phyloP scores from a whole-genome alignment of 2,888 invertebrate genomes.

The Callyntrura guangdongensis region DNA sequence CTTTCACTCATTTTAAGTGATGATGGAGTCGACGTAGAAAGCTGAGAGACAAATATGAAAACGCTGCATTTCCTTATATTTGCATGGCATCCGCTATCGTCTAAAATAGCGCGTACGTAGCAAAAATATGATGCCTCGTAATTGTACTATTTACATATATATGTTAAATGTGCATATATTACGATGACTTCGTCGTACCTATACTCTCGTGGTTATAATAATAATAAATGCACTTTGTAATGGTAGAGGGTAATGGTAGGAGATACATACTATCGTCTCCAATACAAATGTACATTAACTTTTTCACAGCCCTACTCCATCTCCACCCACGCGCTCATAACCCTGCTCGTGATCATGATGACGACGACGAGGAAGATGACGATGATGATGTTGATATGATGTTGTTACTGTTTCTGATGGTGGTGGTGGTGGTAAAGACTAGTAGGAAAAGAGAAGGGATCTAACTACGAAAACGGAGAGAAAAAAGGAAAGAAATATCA shows the following conservation, averaged over 20 bases:
- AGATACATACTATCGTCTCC: background rate
- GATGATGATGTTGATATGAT: constrained; percentile 9
- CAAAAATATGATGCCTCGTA: background rate
- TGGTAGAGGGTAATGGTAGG: background rate
- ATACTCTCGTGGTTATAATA: background rate
- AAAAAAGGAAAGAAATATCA: constrained; percentile 49
- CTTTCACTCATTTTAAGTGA: constrained; percentile 51
- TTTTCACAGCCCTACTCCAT: constrained; percentile 51
- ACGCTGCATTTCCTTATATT: constrained; percentile 53
- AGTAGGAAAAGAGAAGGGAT: constrained; percentile 14
- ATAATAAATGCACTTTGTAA: background rate
- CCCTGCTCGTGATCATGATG: constrained; percentile 38
- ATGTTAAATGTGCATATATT: background rate
- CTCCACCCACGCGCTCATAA: constrained; percentile 70
- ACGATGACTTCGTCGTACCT: background rate
- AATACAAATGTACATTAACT: constrained; percentile 30
- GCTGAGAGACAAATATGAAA: constrained; percentile 18
- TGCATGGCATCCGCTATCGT: constrained; percentile 11
- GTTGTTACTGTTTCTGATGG: constrained; percentile 45
- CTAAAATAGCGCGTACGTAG: constrained; percentile 30
- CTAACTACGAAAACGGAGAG: background rate
- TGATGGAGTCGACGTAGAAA: background rate
- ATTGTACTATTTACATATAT: background rate
- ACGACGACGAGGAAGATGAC: constrained; percentile 16
- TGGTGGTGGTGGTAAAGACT: constrained; percentile 25